Base-by-base conservation (phyloP, 1,140 invertebrate genomes). In the Rhopalosiphum padi region DNA sequence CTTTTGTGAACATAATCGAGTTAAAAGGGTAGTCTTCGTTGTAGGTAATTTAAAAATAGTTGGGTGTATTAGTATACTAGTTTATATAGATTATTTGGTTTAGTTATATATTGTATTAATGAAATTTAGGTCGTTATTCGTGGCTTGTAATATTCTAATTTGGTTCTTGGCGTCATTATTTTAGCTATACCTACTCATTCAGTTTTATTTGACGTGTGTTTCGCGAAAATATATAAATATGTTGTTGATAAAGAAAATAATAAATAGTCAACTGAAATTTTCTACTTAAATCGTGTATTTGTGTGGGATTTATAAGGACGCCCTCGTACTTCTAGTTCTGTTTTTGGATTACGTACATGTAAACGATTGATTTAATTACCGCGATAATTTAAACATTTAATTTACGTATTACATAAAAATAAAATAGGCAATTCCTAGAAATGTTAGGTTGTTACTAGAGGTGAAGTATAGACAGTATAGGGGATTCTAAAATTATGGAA, bases 41-140 rank as follows among this genome's bases (percentile, higher is more conserved):
- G 60, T n/a, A n/a, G 30, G n/a, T 77, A 77, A n/a, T 77, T 88
- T 88, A n/a, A 51, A 51, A 5, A 87, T n/a, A 37, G 18, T 2
- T 48, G 37, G 30, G 15, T 51, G 18, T n/a, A 88, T 51, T 2
- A 3, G 37, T 35, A 51, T 35, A 53, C 35, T 51, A 51, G 22
- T 22, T 51, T 37, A 88, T 48, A 23, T 88, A 35, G 23, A 89
- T 35, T 53, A 15, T 89, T 89, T 22, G 6, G 18, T 51, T 88
- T 37, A 89, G 48, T 25, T 53, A 15, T n/a, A 51, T 37, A 18
- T 23, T 41, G n/a, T 82, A 91, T 82, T 93, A 82, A 92, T 82
- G 68, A 23, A 11, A 92, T 92, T 92, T 92, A 92, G 77, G 91
- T 92, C 77, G 68, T 92, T 77, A 92, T 92, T 92, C 30, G 41